Base-by-base conservation (phyloP, 2,797 vertebrate species). In the Pipistrellus pygmaeus region DNA sequence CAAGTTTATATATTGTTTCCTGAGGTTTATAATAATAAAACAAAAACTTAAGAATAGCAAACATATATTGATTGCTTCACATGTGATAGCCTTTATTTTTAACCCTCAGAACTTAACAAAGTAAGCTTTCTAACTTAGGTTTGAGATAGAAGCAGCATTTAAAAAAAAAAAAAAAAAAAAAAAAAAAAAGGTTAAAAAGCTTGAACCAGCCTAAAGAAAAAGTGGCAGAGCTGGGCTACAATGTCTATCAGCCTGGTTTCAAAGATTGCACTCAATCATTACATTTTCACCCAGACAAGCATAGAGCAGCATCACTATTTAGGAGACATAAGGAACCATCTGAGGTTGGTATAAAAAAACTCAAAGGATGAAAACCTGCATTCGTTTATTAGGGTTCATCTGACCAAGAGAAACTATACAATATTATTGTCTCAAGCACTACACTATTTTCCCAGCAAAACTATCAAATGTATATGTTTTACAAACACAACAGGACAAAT, bases 21-120 rank as follows among this genome's bases (percentile, higher is more conserved):
- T 84, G 35, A 72, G 64, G n/a, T 72, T 88, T 83, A 27, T 46
- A 80, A 71, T 64, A 86, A 75, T 83, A 78, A 97, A 84, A 30
- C 62, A 83, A 85, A 55, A 89, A 88, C 32, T 85, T 85, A 57
- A 77, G 77, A 89, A 73, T 8, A 57, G 23, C 15, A 72, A 94
- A 69, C 2, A 66, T 57, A 80, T 92, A 71, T 10, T 68, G 51
- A 35, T 78, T 86, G 27, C 8, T 53, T 92, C 25, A 27, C 30
- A 88, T 12, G n/a, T 53, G 51, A 21, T 21, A 53, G 51, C 51
- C 18, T 53, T 53, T 53, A 53, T 87, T 90, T 81, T 85, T 82
- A 76, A 92, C 35, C 8, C 23, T 91, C 23, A 38, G 7, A 85
- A 44, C 17, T 80, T 91, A 78, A 86, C 11, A 96, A 96, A 91